phyloP scores from a whole-genome alignment of 2,113 vertebrate species.

The Ia io region DNA sequence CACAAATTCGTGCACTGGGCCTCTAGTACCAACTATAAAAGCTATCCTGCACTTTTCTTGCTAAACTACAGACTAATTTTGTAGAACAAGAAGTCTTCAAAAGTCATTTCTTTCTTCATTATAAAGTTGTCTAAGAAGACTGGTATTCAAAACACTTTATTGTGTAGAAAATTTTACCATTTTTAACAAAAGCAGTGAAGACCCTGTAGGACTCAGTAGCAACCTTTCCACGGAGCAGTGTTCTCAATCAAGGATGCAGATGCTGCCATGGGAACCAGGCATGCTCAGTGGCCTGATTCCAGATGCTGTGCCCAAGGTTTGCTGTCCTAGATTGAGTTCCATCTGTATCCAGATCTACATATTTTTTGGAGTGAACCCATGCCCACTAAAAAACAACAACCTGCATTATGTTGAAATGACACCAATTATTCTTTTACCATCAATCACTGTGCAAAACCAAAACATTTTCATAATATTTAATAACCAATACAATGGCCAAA shows the following conservation, averaged over 20 bases:
- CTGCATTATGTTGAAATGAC: background rate
- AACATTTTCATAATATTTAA: background rate
- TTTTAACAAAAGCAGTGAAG: constrained; percentile 4
- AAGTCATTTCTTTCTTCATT: background rate
- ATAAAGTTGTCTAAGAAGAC: background rate
- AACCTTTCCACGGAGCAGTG: background rate
- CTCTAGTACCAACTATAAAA: background rate
- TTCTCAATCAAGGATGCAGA: rapidly evolving
- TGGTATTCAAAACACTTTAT: background rate
- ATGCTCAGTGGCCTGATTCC: background rate
- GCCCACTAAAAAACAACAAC: background rate
- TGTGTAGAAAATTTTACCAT: background rate
- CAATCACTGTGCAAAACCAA: background rate
- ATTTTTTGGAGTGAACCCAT: background rate
- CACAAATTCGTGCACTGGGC: too few species aligned
- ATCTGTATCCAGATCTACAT: background rate
- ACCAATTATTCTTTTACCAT: background rate
- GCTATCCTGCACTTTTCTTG: background rate
- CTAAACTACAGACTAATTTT: background rate
- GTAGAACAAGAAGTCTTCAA: background rate
- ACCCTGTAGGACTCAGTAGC: background rate
- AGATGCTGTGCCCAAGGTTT: rapidly evolving
- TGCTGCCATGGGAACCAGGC: rapidly evolving
- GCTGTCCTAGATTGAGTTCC: background rate
- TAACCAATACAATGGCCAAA: background rate